Evolutionary conservation across 2,888 invertebrate species (phyloP).

Genomic region (Agrotis exclamationis): DNA sequence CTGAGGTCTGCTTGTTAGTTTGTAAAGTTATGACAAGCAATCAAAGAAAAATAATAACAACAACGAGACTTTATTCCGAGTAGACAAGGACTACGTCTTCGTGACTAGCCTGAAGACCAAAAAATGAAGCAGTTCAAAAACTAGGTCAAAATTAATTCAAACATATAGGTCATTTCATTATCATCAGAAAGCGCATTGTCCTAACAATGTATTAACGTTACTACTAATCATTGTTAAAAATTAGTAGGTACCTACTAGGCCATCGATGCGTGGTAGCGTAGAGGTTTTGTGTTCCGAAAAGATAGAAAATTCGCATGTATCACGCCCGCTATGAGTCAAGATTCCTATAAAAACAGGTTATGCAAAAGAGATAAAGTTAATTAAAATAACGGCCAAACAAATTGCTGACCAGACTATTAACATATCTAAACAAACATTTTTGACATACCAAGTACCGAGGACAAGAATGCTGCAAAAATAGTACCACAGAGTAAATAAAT

Average conservation of each 20-base stretch:
- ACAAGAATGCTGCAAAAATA: constrained; percentile 3
- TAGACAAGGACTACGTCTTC: background rate
- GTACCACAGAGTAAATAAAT: background rate
- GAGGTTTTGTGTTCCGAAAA: constrained; percentile 25
- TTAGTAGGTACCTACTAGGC: background rate
- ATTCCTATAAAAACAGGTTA: constrained; percentile 37
- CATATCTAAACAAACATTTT: constrained; percentile 32
- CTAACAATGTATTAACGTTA: constrained; percentile 9
- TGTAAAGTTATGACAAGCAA: constrained; percentile 2
- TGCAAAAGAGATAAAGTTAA: constrained; percentile 34
- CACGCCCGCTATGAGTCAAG: constrained; percentile 8
- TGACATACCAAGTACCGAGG: constrained; percentile 6
- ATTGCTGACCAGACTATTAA: constrained; percentile 31
- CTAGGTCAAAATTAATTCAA: too few species aligned
- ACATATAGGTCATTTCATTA: background rate
- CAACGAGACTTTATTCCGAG: too few species aligned
- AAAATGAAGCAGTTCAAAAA: background rate
- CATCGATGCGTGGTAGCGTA: background rate
- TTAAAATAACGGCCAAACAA: constrained; percentile 37
- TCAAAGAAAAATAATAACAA: background rate
- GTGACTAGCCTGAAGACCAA: background rate
- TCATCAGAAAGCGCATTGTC: background rate
- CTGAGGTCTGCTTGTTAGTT: background rate
- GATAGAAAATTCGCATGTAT: constrained; percentile 2
- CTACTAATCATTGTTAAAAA: background rate